phyloP scores from a whole-genome alignment of 1,140 invertebrate genomes.

The Muscidifurax raptorellus region DNA sequence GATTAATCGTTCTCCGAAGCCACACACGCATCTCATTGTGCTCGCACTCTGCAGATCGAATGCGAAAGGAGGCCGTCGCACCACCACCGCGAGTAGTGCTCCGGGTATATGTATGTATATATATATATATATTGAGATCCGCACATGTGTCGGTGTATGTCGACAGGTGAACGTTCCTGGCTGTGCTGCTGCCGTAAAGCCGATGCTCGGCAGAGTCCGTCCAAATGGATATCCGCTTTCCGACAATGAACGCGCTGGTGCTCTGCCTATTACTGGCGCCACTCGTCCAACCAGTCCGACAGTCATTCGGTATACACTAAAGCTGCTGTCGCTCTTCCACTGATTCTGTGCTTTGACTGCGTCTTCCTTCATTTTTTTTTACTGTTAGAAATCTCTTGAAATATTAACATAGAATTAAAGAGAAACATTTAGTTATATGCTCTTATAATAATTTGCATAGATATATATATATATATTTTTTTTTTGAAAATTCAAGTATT shows the following conservation, averaged over 20 bases:
- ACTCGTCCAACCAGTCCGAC: not conserved
- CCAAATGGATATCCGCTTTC: conserved; percentile 47
- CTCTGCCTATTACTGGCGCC: conserved; percentile 11
- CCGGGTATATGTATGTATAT: not conserved
- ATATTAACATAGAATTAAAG: too few species aligned
- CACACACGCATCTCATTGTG: conserved; percentile 16
- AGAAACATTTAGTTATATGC: too few species aligned
- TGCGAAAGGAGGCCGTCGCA: not conserved
- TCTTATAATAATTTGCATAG: too few species aligned
- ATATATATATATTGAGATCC: not conserved
- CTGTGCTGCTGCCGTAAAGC: not conserved
- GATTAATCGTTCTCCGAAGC: conserved; percentile 17
- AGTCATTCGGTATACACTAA: conserved; percentile 5
- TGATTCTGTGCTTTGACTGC: not conserved
- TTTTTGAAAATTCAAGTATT: too few species aligned
- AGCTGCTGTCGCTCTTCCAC: not conserved
- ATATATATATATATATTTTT: too few species aligned
- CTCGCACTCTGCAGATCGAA: not conserved
- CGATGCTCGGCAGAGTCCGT: not conserved
- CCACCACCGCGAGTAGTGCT: not conserved
- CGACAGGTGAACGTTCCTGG: conserved; percentile 39
- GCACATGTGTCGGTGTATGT: not conserved
- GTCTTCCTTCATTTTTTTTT: not conserved
- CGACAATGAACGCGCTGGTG: conserved; percentile 18
- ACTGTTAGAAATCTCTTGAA: too few species aligned